Evolutionary conservation across 2,797 vertebrate genomes (phyloP).

Genomic region (Parotocinclus haroldoi): DNA sequence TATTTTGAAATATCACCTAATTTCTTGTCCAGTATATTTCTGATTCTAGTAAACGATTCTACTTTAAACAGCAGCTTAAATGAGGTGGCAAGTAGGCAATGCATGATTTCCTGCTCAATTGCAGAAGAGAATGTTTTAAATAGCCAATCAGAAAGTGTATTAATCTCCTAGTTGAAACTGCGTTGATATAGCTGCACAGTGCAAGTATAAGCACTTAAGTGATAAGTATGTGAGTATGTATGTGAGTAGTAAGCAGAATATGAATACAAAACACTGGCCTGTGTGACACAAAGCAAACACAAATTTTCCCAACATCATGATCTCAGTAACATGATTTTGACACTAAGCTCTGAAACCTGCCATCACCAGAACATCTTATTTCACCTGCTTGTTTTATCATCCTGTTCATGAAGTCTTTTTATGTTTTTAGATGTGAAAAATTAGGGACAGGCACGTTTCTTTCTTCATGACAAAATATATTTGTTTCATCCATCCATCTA

Average conservation of each 20-base stretch:
- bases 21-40: neutral
- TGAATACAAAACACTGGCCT: no score
- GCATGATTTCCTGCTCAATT: neutral
- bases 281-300: neutral
- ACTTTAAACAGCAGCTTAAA: slow-evolving; percentile 11
- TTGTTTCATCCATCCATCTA: slow-evolving; percentile 34
- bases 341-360: no score
- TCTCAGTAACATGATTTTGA: no score
- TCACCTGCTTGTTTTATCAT: no score
- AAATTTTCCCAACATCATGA: no score
- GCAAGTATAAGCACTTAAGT: slow-evolving; percentile 1
- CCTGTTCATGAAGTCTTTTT: no score
- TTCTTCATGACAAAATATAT: neutral
- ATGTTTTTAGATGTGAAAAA: no score
- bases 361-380: neutral
- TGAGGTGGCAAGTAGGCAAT: slow-evolving; percentile 12
- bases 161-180: neutral
- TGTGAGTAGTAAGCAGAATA: neutral
- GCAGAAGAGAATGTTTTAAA: slow-evolving; percentile 10
- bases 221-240: no score
- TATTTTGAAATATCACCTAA: no score
- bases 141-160: slow-evolving; percentile 11
- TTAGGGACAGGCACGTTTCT: neutral
- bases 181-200: neutral
- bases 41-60: slow-evolving; percentile 15